A percentile compares a stretch with the other conserved stretches of the same genome.
phyloP scores from a whole-genome alignment of 92 coral and sea anemone genomes.

The Porites lobata region DNA sequence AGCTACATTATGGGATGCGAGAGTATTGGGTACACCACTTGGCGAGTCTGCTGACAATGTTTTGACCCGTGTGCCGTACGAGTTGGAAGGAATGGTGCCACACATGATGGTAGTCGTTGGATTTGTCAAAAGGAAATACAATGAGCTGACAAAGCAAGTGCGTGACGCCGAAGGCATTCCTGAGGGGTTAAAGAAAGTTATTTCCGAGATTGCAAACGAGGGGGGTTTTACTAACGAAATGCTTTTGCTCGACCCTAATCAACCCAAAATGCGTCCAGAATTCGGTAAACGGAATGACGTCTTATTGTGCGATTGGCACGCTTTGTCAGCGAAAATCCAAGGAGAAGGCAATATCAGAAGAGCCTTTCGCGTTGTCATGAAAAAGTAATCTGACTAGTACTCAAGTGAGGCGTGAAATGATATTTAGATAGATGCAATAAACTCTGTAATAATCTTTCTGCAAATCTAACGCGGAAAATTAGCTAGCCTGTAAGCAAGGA shows the following conservation, averaged over 20 bases:
- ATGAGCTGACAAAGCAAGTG: neutral
- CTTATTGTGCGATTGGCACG: neutral
- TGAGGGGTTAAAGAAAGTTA: neutral
- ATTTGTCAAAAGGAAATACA: neutral
- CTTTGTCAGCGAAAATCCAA: neutral
- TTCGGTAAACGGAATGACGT: neutral
- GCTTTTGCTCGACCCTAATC: neutral
- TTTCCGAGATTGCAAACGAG: neutral
- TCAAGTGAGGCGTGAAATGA: no score
- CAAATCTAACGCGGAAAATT: no score
- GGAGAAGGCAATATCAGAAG: neutral
- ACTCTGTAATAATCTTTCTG: no score
- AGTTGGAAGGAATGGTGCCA: neutral
- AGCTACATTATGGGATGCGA: neutral
- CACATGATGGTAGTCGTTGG: neutral
- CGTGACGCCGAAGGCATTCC: neutral
- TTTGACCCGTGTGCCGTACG: neutral
- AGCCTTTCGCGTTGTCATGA: neutral
- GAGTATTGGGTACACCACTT: neutral
- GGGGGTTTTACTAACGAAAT: neutral
- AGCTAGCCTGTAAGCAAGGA: no score
- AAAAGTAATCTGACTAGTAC: no score
- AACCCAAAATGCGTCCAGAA: neutral
- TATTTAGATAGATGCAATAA: no score
- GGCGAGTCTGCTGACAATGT: constrained; percentile 5